Conservation (phyloP, 2,113 vertebrate species). For the Probosciger aterrimus region DNA sequence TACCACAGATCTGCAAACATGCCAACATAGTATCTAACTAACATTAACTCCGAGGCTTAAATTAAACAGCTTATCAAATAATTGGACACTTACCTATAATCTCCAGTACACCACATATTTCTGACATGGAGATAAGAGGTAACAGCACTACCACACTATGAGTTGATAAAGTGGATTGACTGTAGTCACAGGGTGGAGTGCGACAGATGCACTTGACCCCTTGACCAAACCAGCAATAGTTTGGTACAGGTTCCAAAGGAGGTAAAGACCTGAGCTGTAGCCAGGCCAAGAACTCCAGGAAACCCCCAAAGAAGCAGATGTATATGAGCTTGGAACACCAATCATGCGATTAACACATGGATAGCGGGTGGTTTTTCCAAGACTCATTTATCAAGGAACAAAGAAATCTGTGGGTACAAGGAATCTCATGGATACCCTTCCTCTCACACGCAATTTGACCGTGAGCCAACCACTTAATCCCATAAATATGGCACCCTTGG, state of each 20-base stretch:
- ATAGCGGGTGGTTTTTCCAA: not conserved
- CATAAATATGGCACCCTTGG: not conserved
- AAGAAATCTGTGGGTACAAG: not conserved
- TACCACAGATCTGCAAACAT: too few species aligned
- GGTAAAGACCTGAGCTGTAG: not conserved
- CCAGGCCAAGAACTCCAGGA: not conserved
- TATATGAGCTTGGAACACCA: not conserved
- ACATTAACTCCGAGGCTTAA: not conserved
- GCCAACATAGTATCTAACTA: too few species aligned
- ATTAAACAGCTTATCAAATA: not conserved
- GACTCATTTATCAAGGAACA: not conserved
- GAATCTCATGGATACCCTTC: not conserved
- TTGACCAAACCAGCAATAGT: not conserved
- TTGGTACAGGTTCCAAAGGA: not conserved
- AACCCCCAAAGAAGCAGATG: not conserved
- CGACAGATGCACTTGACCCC: not conserved
- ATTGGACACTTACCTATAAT: not conserved
- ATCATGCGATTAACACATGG: not conserved
- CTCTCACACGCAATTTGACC: not conserved
- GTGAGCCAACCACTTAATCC: not conserved
- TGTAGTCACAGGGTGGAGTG: too few species aligned
- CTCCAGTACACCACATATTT: not conserved
- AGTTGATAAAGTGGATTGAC: too few species aligned
- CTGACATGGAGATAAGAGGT: not conserved
- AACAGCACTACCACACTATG: not conserved